Conservation (phyloP, 2,888 invertebrate genomes). For the Acholoe squamosa region DNA sequence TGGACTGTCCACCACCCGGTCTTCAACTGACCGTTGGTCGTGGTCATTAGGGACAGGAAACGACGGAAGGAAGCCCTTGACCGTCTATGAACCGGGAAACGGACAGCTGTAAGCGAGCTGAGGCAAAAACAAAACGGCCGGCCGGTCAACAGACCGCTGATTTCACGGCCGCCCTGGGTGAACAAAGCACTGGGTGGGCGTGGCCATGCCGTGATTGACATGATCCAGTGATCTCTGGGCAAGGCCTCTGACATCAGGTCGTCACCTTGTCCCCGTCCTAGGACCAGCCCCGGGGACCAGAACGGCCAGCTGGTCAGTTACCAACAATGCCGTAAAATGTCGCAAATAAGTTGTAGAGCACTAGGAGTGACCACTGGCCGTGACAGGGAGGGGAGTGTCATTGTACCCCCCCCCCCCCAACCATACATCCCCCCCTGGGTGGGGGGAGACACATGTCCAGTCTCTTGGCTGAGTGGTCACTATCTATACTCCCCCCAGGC, state of each 20-base stretch:
- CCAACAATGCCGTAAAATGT: conserved; percentile 59
- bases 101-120: conserved; percentile 42
- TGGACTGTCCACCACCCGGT: conserved; percentile 23
- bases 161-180: conserved; percentile 28
- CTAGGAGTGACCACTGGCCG: conserved; percentile 34
- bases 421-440: not conserved
- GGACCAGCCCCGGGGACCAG: not conserved
- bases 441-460: conserved; percentile 48
- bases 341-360: conserved; percentile 59
- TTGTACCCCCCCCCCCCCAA: not conserved
- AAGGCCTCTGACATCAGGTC: conserved; percentile 29
- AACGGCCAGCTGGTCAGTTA: conserved; percentile 58
- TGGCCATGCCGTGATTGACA: conserved; percentile 47
- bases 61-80: not conserved
- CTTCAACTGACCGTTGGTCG: conserved; percentile 13
- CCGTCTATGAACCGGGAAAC: not conserved
- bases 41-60: conserved; percentile 23
- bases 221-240: conserved; percentile 47
- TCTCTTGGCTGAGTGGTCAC: conserved; percentile 12
- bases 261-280: not conserved
- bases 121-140: conserved; percentile 30
- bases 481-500: not conserved
- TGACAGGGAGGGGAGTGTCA: conserved; percentile 14
- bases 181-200: conserved; percentile 7
- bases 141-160: conserved; percentile 25